Evolutionary conservation across 2,888 invertebrate genomes (phyloP).

Genomic region (Diaprepes abbreviatus): DNA sequence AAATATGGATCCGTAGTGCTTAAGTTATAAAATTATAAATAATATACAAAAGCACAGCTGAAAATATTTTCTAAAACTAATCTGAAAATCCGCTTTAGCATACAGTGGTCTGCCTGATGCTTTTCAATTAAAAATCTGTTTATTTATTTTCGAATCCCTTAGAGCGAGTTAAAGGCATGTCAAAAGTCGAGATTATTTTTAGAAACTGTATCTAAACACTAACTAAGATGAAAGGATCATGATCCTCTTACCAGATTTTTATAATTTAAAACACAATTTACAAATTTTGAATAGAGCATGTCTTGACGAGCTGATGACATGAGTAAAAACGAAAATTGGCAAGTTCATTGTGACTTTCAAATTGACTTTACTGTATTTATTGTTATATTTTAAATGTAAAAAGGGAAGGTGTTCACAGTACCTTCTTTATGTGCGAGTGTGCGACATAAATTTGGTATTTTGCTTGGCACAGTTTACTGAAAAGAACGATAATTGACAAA

Average conservation of each 20-base stretch:
- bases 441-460: constrained; percentile 30
- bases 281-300: constrained; percentile 19
- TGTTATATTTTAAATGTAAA: constrained; percentile 49
- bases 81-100: constrained; percentile 11
- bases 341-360: constrained; percentile 52
- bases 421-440: constrained; percentile 26
- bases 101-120: not conserved
- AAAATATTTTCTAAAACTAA: not conserved
- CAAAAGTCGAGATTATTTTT: constrained; percentile 30
- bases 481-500: constrained; percentile 63
- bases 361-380: constrained; percentile 58
- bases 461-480: constrained; percentile 27
- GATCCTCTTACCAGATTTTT: constrained; percentile 17
- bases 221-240: constrained; percentile 12
- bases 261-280: constrained; percentile 17
- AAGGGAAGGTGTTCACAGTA: constrained; percentile 34
- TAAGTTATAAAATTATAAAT: not conserved
- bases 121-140: constrained; percentile 10
- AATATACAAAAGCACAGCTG: not conserved
- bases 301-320: constrained; percentile 40
- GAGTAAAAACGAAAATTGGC: constrained; percentile 31
- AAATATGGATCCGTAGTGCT: not conserved
- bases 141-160: constrained; percentile 24
- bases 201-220: constrained; percentile 22
- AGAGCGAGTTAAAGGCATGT: constrained; percentile 24